These are phyloP conservation scores for Rhagologus leucostigma DNA, from an alignment of 2,113 vertebrate species.

Conservation along the genomic window DNA sequence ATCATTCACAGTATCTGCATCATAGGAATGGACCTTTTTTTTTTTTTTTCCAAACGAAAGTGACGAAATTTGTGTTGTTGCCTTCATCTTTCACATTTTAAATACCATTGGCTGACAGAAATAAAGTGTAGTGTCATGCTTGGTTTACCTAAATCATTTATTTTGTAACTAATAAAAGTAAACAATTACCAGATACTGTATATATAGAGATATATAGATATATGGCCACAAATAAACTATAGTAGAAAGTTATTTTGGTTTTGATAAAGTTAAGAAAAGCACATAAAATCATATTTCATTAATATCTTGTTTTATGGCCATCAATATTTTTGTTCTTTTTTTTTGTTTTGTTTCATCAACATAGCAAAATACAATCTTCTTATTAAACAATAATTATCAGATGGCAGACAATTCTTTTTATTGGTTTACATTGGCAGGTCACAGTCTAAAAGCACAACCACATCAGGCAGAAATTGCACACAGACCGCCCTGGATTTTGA, in stretches of 20 bases:
- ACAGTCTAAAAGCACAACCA: slow-evolving; percentile 68
- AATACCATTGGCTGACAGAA: slow-evolving; percentile 40
- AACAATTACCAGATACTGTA: slow-evolving; percentile 59
- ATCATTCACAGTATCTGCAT: slow-evolving; percentile 26
- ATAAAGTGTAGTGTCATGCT: slow-evolving; percentile 51
- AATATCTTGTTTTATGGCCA: slow-evolving; percentile 47
- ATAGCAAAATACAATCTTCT: slow-evolving; percentile 67
- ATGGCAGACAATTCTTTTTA: slow-evolving; percentile 69
- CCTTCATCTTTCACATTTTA: slow-evolving; percentile 20
- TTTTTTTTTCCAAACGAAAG: background rate
- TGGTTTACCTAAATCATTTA: slow-evolving; percentile 64
- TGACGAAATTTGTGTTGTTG: background rate
- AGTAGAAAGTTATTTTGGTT: slow-evolving; percentile 57
- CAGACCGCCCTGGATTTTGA: slow-evolving; percentile 69
- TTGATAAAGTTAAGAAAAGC: slow-evolving; percentile 65
- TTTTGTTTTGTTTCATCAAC: slow-evolving; percentile 58
- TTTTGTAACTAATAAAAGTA: slow-evolving; percentile 65
- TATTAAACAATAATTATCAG: slow-evolving; percentile 70
- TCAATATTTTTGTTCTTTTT: slow-evolving; percentile 48
- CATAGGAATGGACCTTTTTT: background rate
- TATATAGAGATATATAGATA: slow-evolving; percentile 48
- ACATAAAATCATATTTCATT: slow-evolving; percentile 53
- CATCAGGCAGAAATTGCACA: slow-evolving; percentile 66
- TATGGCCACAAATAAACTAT: slow-evolving; percentile 50
- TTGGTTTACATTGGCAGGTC: slow-evolving; percentile 67